A percentile compares a stretch with the other conserved stretches of the same genome.
Conservation (phyloP, 1,140 invertebrate genomes). For the Psix sp. region DNA sequence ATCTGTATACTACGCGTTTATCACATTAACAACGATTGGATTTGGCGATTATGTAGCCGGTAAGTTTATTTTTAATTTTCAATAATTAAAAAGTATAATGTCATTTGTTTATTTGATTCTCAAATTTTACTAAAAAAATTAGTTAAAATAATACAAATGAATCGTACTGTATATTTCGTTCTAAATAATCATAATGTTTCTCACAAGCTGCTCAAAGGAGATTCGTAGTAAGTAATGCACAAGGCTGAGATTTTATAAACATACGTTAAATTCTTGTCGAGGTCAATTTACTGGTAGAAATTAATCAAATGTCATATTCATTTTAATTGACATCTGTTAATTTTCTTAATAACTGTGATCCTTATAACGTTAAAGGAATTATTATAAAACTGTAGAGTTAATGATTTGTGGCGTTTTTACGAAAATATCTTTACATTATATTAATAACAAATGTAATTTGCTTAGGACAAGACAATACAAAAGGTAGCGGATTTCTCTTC, state of each 20-base stretch:
- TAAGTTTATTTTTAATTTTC: constrained; percentile 71
- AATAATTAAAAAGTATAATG: constrained; percentile 15
- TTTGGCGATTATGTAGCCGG: constrained; percentile 95
- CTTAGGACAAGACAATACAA: constrained; percentile 73
- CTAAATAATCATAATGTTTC: no score
- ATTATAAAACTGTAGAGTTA: no score
- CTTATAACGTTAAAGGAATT: no score
- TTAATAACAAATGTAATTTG: not conserved
- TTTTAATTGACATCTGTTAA: constrained; percentile 39
- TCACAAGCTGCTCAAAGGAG: constrained; percentile 37
- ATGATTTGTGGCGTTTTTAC: no score
- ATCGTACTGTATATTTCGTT: no score
- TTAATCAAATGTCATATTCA: constrained; percentile 27
- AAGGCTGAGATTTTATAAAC: constrained; percentile 14
- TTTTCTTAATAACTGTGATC: no score
- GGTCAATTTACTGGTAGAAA: constrained; percentile 40
- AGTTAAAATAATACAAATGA: no score
- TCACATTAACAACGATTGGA: constrained; percentile 94
- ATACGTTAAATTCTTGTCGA: constrained; percentile 21
- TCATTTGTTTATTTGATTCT: not conserved
- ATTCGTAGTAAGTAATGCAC: constrained; percentile 50
- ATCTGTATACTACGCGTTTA: constrained; percentile 93
- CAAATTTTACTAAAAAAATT: no score
- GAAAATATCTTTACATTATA: constrained; percentile 35
- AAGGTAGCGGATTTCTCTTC: constrained; percentile 80